These are phyloP conservation scores for Heliconius sara DNA, from an alignment of 2,888 invertebrate species.

Conservation along the genomic window DNA sequence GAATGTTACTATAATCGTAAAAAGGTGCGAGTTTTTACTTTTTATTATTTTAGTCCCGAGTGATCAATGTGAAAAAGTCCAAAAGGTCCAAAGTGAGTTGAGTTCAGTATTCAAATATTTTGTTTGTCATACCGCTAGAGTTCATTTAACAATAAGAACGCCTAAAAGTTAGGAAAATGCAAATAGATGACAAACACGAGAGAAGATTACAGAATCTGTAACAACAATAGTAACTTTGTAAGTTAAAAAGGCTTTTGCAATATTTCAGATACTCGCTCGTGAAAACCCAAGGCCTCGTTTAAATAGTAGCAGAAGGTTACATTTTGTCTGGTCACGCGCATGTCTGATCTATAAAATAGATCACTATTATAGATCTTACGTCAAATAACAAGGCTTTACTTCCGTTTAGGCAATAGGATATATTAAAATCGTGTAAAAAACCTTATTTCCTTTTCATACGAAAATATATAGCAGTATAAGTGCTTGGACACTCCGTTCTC, in stretches of 20 bases:
- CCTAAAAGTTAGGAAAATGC: not conserved
- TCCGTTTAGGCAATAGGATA: conserved; percentile 32
- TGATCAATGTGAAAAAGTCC: too few relatives aligned
- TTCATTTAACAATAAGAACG: not conserved
- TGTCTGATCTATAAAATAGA: conserved; percentile 42
- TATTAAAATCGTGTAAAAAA: not conserved
- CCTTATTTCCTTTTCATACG: not conserved
- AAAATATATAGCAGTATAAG: not conserved
- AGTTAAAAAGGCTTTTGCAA: conserved; percentile 28
- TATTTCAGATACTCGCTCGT: conserved; percentile 50
- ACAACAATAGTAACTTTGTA: not conserved
- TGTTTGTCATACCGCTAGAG: not conserved
- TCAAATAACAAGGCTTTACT: conserved; percentile 40
- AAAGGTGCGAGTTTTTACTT: too few relatives aligned
- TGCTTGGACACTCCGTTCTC: not conserved
- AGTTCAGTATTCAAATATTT: not conserved
- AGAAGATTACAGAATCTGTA: not conserved
- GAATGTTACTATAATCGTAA: too few relatives aligned
- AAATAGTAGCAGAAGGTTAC: conserved; percentile 67
- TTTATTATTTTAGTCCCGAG: too few relatives aligned
- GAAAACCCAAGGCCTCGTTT: conserved; percentile 76
- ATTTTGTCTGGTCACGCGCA: conserved; percentile 60
- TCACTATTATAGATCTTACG: conserved; percentile 42
- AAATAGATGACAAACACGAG: not conserved
- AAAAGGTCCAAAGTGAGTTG: too few relatives aligned